A percentile compares a stretch with the other conserved stretches of the same genome.
phyloP scores from a whole-genome alignment of 2,797 vertebrate species.

The Phrynocephalus forsythii region DNA sequence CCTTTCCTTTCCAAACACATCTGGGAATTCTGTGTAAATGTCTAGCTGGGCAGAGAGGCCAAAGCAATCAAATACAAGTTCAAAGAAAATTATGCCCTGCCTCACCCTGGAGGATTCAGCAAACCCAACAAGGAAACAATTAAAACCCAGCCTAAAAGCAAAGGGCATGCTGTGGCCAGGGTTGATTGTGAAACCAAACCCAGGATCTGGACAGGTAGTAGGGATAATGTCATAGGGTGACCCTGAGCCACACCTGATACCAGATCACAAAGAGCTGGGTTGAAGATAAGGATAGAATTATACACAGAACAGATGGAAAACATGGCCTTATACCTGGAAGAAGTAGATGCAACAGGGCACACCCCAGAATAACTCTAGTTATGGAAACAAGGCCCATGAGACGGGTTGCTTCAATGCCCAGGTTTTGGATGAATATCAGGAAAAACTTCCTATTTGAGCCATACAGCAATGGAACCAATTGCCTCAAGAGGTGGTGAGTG shows the following conservation, averaged over 20 bases:
- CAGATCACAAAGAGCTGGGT: neutral
- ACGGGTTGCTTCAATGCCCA: neutral
- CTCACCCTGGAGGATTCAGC: neutral
- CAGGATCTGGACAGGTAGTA: conserved; percentile 18
- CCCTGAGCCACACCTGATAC: conserved; percentile 26
- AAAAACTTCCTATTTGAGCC: no score
- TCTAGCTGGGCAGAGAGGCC: neutral
- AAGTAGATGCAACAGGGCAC: neutral
- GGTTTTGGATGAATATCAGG: no score
- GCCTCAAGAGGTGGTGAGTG: no score
- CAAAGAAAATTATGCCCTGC: neutral
- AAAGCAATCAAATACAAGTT: neutral
- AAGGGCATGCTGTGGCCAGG: neutral
- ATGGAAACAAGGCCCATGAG: neutral
- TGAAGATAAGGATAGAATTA: conserved; percentile 12
- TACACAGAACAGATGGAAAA: neutral
- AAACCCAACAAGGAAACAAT: neutral
- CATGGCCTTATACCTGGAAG: no score
- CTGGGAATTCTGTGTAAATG: neutral
- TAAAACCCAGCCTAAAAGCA: neutral
- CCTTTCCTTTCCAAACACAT: neutral
- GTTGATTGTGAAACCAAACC: conserved; percentile 15
- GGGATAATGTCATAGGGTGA: conserved; percentile 7
- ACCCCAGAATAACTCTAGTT: neutral
- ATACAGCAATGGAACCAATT: no score